Conservation (phyloP, 2,888 invertebrate genomes). For the Chironomus riparius region DNA sequence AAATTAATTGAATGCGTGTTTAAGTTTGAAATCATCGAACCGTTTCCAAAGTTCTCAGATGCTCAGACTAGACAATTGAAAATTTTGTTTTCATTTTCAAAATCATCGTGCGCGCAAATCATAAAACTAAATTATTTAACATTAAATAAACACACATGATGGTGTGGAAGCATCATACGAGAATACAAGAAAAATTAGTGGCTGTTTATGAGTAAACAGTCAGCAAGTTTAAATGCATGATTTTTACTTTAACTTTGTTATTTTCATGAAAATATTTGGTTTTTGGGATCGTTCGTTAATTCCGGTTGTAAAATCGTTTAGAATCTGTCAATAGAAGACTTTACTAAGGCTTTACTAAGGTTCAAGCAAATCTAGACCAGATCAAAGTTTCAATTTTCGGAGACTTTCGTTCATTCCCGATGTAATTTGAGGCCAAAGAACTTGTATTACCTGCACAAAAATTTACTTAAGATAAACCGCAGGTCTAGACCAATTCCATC, state of each 20-base stretch:
- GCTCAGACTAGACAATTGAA: constrained; percentile 13
- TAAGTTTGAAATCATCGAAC: constrained; percentile 1
- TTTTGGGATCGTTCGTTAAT: no score
- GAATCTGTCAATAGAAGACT: no score
- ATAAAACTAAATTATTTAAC: not conserved
- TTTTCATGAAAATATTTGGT: no score
- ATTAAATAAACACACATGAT: not conserved
- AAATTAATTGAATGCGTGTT: not conserved
- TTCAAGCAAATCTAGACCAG: no score
- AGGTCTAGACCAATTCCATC: no score
- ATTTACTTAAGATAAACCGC: no score
- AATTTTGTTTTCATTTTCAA: constrained; percentile 17
- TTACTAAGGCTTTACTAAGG: no score
- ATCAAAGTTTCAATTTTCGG: no score
- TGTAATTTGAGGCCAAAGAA: no score
- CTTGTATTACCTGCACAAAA: no score
- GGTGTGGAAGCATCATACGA: not conserved
- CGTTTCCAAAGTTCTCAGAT: constrained; percentile 2
- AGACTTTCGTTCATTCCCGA: no score
- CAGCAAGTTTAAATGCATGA: not conserved
- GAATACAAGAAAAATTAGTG: not conserved
- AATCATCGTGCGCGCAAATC: constrained; percentile 3
- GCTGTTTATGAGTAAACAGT: not conserved
- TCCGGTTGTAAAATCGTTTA: no score
- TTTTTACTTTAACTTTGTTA: not conserved